phyloP scores from a whole-genome alignment of 2,113 vertebrate genomes.

The Hyperopisus bebe region DNA sequence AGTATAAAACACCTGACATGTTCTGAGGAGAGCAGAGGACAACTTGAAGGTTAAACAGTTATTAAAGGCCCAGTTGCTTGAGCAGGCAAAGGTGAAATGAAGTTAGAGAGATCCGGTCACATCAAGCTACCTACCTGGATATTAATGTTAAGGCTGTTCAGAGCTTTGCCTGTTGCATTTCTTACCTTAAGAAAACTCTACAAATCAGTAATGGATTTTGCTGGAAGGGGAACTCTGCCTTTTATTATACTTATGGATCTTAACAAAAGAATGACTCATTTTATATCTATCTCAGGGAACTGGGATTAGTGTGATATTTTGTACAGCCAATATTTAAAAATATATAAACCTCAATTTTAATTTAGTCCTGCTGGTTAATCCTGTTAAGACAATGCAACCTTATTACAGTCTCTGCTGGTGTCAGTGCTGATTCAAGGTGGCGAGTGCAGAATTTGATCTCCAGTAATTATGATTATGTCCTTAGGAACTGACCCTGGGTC shows the following conservation, averaged over 20 bases:
- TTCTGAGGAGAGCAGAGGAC: background rate
- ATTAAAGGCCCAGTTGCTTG: background rate
- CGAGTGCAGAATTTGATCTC: background rate
- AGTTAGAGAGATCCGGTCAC: conserved; percentile 34
- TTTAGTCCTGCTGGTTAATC: background rate
- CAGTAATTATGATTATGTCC: background rate
- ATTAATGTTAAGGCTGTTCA: conserved; percentile 36
- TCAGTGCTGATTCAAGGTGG: background rate
- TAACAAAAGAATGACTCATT: background rate
- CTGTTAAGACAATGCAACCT: background rate
- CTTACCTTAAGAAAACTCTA: conserved; percentile 9
- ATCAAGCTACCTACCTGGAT: conserved; percentile 46
- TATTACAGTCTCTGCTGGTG: background rate
- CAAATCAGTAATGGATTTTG: background rate
- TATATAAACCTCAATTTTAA: background rate
- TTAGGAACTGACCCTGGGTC: background rate
- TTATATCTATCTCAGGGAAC: background rate
- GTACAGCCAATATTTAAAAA: background rate
- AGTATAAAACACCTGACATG: background rate
- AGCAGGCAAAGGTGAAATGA: background rate
- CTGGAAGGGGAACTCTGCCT: background rate
- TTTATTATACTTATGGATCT: background rate
- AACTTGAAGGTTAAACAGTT: background rate
- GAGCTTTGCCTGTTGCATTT: conserved; percentile 39
- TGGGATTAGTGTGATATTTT: background rate